Percentiles rank a stretch among this genome's conserved stretches.
phyloP scores from a whole-genome alignment of 2,888 invertebrate species.

The Rhagium mordax region DNA sequence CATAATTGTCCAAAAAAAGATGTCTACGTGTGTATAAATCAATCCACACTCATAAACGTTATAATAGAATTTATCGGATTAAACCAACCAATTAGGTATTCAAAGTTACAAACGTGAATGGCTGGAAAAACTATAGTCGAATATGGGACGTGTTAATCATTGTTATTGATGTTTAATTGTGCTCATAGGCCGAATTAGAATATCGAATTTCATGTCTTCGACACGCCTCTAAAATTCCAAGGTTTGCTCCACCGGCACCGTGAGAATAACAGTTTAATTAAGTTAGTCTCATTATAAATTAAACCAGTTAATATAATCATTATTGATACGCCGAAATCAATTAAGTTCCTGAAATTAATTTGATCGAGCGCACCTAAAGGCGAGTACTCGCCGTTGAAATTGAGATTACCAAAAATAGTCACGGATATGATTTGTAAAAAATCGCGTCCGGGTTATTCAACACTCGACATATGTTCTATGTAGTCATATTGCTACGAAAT shows the following conservation, averaged over 20 bases:
- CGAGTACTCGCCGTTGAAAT: too few relatives aligned
- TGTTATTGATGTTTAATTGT: background rate
- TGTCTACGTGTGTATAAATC: background rate
- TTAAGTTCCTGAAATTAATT: background rate
- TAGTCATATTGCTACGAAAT: too few relatives aligned
- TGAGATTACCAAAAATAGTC: too few relatives aligned
- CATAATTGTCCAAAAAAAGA: background rate
- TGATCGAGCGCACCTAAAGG: background rate
- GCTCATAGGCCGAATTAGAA: background rate
- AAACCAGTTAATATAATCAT: background rate
- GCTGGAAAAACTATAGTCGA: background rate
- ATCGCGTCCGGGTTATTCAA: too few relatives aligned
- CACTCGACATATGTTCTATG: too few relatives aligned
- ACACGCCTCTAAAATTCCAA: background rate
- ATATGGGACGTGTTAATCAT: background rate
- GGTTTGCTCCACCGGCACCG: background rate
- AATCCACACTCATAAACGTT: background rate
- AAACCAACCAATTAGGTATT: background rate
- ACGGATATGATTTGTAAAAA: too few relatives aligned
- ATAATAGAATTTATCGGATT: background rate
- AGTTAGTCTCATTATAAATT: background rate
- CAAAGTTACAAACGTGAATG: too few relatives aligned
- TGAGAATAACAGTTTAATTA: conserved; percentile 3
- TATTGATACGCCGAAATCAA: background rate
- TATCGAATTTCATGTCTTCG: background rate